Evolutionary conservation across 2,113 vertebrate species (phyloP).

Genomic region (Nannobrachium achirus): DNA sequence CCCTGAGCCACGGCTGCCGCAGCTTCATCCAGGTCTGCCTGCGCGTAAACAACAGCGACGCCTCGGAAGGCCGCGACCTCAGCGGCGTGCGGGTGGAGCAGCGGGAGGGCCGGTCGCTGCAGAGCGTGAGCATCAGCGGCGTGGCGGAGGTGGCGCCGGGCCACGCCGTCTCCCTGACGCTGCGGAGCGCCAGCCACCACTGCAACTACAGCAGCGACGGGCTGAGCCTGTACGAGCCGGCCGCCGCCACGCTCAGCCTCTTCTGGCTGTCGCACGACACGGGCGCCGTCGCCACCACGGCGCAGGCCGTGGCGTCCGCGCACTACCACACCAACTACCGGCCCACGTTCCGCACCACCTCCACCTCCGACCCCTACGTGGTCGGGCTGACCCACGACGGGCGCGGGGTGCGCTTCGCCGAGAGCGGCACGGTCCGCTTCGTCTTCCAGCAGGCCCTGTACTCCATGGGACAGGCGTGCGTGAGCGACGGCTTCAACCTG

Average conservation of each 20-base stretch:
- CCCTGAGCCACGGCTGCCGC: slow-evolving; percentile 84
- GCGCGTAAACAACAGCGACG: slow-evolving; percentile 80
- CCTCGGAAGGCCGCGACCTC: slow-evolving; percentile 75
- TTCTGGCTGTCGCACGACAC: slow-evolving; percentile 90
- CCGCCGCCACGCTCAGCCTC: slow-evolving; percentile 78
- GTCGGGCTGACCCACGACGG: slow-evolving; percentile 83
- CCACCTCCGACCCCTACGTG: slow-evolving; percentile 85
- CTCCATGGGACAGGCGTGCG: slow-evolving; percentile 84
- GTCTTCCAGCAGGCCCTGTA: slow-evolving; percentile 87
- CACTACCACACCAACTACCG: slow-evolving; percentile 88
- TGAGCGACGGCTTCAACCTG: slow-evolving; percentile 85
- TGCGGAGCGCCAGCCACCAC: slow-evolving; percentile 83
- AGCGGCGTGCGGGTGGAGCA: slow-evolving; percentile 83
- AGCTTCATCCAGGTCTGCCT: slow-evolving; percentile 87
- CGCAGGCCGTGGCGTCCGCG: slow-evolving; percentile 79
- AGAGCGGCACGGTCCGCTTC: slow-evolving; percentile 84
- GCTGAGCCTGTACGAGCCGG: slow-evolving; percentile 77
- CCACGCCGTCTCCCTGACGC: slow-evolving; percentile 74
- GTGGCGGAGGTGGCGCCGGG: slow-evolving; percentile 83
- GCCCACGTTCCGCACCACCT: slow-evolving; percentile 81
- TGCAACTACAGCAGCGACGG: slow-evolving; percentile 84
- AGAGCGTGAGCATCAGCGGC: slow-evolving; percentile 82
- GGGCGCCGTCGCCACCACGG: slow-evolving; percentile 84
- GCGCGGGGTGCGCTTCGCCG: slow-evolving; percentile 83
- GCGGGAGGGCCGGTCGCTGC: slow-evolving; percentile 79